Evolutionary conservation across 1,140 invertebrate genomes (phyloP), one percentile per base, ranked within the genome.

Genomic region (Hermetia illucens): DNA sequence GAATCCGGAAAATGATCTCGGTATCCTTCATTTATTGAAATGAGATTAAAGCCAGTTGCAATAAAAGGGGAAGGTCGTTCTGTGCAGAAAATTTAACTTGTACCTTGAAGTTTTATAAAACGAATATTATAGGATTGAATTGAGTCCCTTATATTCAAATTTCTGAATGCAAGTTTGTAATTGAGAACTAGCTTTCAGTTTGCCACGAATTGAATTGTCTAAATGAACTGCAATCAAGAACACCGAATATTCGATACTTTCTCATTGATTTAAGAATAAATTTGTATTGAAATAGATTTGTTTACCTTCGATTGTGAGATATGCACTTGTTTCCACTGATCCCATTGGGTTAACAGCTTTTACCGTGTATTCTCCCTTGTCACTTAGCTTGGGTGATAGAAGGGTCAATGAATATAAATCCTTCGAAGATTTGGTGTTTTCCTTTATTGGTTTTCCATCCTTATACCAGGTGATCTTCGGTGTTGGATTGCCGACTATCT

Each of bases 391-490:
- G 3, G 77, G 71, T 50, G 80, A 75, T 24, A 75, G 71, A 9
- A 85, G 59, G 5, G 72, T 77, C 19, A 84, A 51, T 1, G 69
- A 74, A 43, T 82, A 75, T 3, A 72, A 67, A 50, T 84, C 74
- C 32, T 74, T 75, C 37, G 80, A 75, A 30, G 71, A 65, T 50
- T 74, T 78, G 3, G 70, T 69, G 15, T 70, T 50, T 29, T 53
- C 53, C 27, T 71, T 71, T 10, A 82, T 50, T 12, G 74, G 71
- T 55, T 82, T 78, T 34, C 76, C 76, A 55, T 88, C 72, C 53
- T 80, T 81, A 39, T 73, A 74, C 87, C 88, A 92, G 0, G 66
- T 71, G 8, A 91, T 71, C 44, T 70, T 80, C 13, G 86, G 86
- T 41, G 68, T 65, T 36, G 86, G 86, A 56, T 79, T 82, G 24